Conservation (phyloP, 1,140 invertebrate species). For the Laupala kohalensis region DNA sequence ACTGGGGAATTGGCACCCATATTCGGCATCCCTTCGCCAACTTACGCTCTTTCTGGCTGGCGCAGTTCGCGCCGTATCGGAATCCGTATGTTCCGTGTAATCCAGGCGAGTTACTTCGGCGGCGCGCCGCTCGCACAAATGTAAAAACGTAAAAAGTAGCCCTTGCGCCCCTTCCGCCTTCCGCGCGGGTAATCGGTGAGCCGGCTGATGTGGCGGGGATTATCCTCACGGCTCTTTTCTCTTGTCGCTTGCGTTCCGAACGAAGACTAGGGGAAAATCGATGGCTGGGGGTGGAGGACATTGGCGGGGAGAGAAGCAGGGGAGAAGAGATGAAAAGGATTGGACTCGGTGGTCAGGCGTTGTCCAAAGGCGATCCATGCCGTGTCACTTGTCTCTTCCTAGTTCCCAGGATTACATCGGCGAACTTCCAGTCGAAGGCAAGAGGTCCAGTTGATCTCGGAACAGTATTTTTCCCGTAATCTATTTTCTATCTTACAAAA, state of each 20-base stretch:
- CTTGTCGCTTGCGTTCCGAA: not conserved
- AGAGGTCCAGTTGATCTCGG: no score
- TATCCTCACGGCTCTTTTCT: not conserved
- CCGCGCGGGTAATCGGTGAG: not conserved
- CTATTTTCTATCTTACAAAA: no score
- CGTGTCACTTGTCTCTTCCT: no score
- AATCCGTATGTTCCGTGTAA: not conserved
- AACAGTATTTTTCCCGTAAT: no score
- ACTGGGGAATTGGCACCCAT: no score
- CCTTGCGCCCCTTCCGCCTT: not conserved
- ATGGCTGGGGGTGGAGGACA: not conserved
- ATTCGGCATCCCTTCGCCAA: not conserved
- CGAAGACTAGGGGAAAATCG: not conserved
- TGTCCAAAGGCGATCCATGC: no score
- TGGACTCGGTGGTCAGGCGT: no score
- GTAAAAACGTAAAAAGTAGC: not conserved
- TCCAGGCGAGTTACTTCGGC: not conserved
- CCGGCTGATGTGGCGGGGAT: not conserved
- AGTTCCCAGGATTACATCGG: no score
- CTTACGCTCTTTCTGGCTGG: not conserved
- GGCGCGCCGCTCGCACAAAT: not conserved
- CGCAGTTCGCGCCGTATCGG: not conserved
- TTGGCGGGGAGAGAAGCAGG: no score
- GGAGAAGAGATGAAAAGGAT: no score
- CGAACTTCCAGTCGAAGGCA: no score